Conservation (phyloP, 2,888 invertebrate species). For the Drosophila histrio region DNA sequence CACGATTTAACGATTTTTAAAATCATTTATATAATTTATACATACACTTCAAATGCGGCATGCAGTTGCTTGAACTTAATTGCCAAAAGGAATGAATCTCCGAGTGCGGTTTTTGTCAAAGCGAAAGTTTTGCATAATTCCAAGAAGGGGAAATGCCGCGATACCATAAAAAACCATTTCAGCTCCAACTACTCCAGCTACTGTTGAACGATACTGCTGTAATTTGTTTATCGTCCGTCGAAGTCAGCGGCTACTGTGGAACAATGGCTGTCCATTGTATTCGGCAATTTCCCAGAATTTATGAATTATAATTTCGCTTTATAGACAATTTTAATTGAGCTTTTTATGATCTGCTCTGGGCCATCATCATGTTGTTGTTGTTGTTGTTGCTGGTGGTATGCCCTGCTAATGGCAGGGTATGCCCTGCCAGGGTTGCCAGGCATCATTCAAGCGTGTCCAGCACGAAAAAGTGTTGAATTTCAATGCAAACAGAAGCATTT, state of each 20-base stretch:
- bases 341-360: conserved; percentile 73
- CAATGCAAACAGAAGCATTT: conserved; percentile 70
- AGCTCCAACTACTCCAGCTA: conserved; percentile 34
- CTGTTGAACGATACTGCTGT: conserved; percentile 45
- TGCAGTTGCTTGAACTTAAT: conserved; percentile 42
- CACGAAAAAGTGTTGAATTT: conserved; percentile 56
- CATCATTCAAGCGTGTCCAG: conserved; percentile 13
- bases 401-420: not conserved
- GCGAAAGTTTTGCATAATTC: conserved; percentile 52
- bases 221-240: conserved; percentile 65
- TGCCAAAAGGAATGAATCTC: conserved; percentile 27
- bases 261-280: conserved; percentile 82
- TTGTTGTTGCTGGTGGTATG: not conserved
- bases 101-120: conserved; percentile 53
- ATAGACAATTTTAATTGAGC: conserved; percentile 84
- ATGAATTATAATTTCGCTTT: conserved; percentile 82
- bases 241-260: conserved; percentile 34
- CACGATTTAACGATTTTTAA: conserved; percentile 67
- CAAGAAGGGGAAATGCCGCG: conserved; percentile 43
- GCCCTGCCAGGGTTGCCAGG: conserved; percentile 11
- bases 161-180: conserved; percentile 37
- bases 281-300: conserved; percentile 84
- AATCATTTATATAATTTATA: conserved; percentile 52
- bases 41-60: conserved; percentile 28
- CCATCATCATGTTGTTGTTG: too few species aligned